Base-by-base conservation (phyloP, 1,140 invertebrate genomes). In the Episyrphus balteatus region DNA sequence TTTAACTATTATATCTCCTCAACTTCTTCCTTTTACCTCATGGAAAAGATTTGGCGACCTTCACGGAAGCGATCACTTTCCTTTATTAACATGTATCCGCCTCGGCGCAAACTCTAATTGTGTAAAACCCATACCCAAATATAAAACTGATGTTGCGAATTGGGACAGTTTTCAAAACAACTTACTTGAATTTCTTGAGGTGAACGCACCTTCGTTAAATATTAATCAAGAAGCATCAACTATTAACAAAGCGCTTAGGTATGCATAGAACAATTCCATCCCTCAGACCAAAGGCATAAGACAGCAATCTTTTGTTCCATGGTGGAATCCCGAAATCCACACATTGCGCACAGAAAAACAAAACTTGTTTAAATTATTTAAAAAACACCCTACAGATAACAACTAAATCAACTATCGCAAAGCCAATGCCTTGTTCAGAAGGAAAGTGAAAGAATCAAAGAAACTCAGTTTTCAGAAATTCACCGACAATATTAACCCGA, bases 331-430 rank as follows among this genome's bases (percentile, higher is more conserved):
- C 14, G 10, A 14, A 14, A 13, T 40, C n/a, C 13, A 5, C 5
- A 26, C 5, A 14, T 46, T 51, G 32, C 37, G 50, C 3, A 30
- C 32, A 26, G 19, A 34, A 32, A 48, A 51, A n/a, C 50, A 48
- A 51, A 12, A 18, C 12, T 12, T 44, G 9, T 51, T 46, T 42
- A 19, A 32, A 40, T 14, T 19, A 11, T 51, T 36, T 18, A 48
- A 40, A 37, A 30, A 33, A 31, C 14, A 15, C 47, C 47, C 37
- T 37, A 21, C 3, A 5, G 7, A 47, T 19, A 19, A 5, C 6
- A 47, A 47, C 15, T 30, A 31, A 8, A 14, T 47, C 3, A 32
- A 5, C 7, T 47, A 47, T 13, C 40, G 41, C 10, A 47, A 41
- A 40, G 46, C 46, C 1, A 44, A 39, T 21, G 36, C 26, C 17